These are phyloP conservation scores for Paralvinella palmiformis DNA, from an alignment of 1,140 invertebrate genomes.

Conservation along the genomic window DNA sequence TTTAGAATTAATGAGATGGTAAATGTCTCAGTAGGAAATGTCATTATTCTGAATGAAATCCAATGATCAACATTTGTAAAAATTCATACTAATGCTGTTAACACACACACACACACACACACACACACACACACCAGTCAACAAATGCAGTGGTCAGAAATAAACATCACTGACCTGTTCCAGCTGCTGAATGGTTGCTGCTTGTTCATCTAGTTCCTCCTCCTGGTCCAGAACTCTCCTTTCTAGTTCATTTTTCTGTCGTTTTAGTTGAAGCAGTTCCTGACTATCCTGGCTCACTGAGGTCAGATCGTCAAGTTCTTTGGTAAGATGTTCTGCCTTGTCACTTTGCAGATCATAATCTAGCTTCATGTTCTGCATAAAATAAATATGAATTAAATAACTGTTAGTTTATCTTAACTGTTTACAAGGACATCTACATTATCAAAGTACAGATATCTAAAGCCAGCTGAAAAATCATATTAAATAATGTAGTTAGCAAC, in stretches of 20 bases:
- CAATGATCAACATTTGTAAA: not conserved
- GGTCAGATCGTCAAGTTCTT: constrained; percentile 75
- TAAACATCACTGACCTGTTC: constrained; percentile 49
- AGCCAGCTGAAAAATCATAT: too few relatives aligned
- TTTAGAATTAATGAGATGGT: too few relatives aligned
- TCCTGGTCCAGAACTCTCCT: constrained; percentile 82
- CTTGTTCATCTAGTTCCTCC: constrained; percentile 88
- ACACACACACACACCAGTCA: too few relatives aligned
- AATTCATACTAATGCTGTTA: too few relatives aligned
- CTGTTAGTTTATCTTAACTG: not conserved
- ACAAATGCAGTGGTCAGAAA: not conserved
- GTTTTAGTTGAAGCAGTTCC: constrained; percentile 56
- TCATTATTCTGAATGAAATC: not conserved
- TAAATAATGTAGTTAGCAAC: too few relatives aligned
- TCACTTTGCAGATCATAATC: constrained; percentile 84
- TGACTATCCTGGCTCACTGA: constrained; percentile 57
- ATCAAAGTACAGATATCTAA: too few relatives aligned
- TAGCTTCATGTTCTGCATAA: constrained; percentile 67
- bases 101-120: too few relatives aligned
- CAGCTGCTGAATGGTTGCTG: constrained; percentile 60
- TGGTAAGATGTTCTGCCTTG: constrained; percentile 66
- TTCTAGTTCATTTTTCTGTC: constrained; percentile 81
- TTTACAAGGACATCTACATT: not conserved
- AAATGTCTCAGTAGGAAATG: too few relatives aligned
- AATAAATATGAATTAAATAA: constrained; percentile 20